Percentiles rank a stretch among this genome's conserved stretches.
These are phyloP conservation scores for Andrena flavipes DNA, from an alignment of 2,888 invertebrate species.

Conservation along the genomic window DNA sequence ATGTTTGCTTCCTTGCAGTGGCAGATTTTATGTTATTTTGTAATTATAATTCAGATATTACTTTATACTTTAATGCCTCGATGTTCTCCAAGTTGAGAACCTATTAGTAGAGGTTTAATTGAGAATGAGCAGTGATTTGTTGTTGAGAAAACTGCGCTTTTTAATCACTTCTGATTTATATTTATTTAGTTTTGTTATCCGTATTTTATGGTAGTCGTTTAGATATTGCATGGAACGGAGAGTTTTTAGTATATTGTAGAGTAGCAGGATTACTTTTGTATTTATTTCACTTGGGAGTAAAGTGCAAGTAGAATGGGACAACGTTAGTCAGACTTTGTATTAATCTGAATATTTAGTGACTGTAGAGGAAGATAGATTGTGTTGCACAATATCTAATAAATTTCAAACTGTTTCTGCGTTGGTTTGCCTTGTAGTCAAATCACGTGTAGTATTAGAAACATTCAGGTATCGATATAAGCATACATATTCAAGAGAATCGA, in stretches of 20 bases:
- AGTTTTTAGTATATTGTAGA: not conserved
- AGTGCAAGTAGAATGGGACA: not conserved
- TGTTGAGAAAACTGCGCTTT: not conserved
- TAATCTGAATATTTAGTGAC: not conserved
- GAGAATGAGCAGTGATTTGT: not conserved
- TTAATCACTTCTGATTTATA: not conserved
- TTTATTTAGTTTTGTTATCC: too few species aligned
- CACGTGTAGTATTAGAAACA: not conserved
- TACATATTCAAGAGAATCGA: slow-evolving; percentile 39
- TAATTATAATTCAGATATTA: not conserved
- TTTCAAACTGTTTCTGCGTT: not conserved
- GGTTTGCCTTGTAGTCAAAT: slow-evolving; percentile 32
- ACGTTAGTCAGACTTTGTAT: not conserved
- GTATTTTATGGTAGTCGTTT: too few species aligned
- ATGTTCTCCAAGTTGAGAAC: not conserved
- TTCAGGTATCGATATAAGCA: slow-evolving; percentile 11
- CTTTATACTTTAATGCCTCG: not conserved
- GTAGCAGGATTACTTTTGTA: not conserved
- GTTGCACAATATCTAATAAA: slow-evolving; percentile 12
- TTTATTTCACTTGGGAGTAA: not conserved
- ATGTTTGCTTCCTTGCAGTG: not conserved
- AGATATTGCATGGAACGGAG: too few species aligned
- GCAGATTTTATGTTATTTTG: not conserved
- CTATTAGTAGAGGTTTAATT: not conserved
- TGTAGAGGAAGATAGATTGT: not conserved